A percentile compares a stretch with the other conserved stretches of the same genome.
These are phyloP conservation scores for Rhogogaster chlorosoma DNA, from an alignment of 2,888 invertebrate genomes.

Conservation along the genomic window DNA sequence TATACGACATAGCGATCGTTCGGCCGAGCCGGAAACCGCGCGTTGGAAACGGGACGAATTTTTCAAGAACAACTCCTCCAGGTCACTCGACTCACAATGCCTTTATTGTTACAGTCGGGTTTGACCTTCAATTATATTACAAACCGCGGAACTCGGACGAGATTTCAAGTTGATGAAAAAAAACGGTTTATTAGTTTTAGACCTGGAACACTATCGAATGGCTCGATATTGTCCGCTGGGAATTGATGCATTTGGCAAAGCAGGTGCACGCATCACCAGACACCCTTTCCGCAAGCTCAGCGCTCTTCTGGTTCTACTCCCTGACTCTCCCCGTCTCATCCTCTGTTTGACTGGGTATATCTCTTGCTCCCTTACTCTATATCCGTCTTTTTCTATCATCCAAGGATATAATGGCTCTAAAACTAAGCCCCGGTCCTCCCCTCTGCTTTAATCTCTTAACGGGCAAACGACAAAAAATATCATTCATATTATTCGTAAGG, in stretches of 20 bases:
- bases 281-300: conserved; percentile 78
- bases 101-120: neutral
- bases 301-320: conserved; percentile 60
- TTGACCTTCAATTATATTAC: neutral
- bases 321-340: conserved; percentile 55
- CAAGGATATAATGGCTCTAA: conserved; percentile 71
- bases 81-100: neutral
- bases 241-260: conserved; percentile 76
- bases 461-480: conserved; percentile 71
- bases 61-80: neutral
- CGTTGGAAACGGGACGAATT: conserved; percentile 4
- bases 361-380: conserved; percentile 38
- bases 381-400: conserved; percentile 50
- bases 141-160: neutral
- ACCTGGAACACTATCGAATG: conserved; percentile 20
- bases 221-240: conserved; percentile 43
- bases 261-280: conserved; percentile 76
- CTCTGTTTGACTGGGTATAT: conserved; percentile 50
- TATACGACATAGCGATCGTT: conserved; percentile 2
- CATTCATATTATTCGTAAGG: conserved; percentile 65
- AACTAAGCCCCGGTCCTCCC: conserved; percentile 68
- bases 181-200: conserved; percentile 12
- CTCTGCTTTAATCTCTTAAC: conserved; percentile 75
- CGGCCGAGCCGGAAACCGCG: neutral
- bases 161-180: conserved; percentile 1